These are phyloP conservation scores for Pseudomyrmex sp. DNA, from an alignment of 1,140 invertebrate genomes.

Conservation along the genomic window DNA sequence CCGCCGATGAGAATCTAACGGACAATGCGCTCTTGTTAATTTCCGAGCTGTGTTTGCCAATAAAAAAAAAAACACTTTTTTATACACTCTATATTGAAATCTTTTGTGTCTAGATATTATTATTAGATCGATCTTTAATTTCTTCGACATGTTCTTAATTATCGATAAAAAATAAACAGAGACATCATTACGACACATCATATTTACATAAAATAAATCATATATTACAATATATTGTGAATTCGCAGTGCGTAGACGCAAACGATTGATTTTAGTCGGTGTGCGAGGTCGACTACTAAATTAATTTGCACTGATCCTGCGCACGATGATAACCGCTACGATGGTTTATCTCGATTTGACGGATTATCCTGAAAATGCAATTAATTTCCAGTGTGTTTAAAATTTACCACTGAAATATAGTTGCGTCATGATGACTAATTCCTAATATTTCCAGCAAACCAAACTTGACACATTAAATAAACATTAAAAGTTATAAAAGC, in stretches of 20 bases:
- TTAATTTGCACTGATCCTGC: constrained; percentile 47
- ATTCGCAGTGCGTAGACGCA: constrained; percentile 18
- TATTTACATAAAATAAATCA: background rate
- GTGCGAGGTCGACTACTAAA: constrained; percentile 12
- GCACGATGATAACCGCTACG: constrained; percentile 7
- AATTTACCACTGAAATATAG: background rate
- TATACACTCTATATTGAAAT: too few relatives aligned
- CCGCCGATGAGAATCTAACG: constrained; percentile 47
- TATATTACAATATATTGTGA: constrained; percentile 5
- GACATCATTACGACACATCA: too few relatives aligned
- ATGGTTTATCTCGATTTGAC: constrained; percentile 31
- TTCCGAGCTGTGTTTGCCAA: constrained; percentile 11
- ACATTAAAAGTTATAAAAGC: too few relatives aligned
- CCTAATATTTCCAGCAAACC: background rate
- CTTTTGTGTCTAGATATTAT: too few relatives aligned
- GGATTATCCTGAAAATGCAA: constrained; percentile 40
- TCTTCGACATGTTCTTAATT: too few relatives aligned
- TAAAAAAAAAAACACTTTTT: background rate
- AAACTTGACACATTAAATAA: background rate
- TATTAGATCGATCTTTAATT: too few relatives aligned
- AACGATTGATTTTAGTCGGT: constrained; percentile 20
- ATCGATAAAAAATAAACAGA: too few relatives aligned
- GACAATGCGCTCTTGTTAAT: constrained; percentile 58
- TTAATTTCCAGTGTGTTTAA: constrained; percentile 31
- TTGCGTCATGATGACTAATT: constrained; percentile 18